These are phyloP conservation scores for Lycocerus yunnanus DNA, from an alignment of 2,888 invertebrate species.

Conservation along the genomic window DNA sequence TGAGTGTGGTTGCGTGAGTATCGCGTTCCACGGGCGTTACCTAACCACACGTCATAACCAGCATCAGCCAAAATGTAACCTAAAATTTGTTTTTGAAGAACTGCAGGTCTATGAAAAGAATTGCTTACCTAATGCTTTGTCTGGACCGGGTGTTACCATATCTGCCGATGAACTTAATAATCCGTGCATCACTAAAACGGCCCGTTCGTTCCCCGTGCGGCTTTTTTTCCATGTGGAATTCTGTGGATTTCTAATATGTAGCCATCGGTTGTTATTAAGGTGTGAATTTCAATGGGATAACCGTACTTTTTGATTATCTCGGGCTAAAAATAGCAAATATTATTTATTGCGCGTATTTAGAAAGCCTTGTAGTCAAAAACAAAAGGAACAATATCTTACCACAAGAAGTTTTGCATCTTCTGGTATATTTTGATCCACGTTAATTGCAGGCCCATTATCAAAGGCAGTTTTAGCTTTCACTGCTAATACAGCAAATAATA, in stretches of 20 bases:
- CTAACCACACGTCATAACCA: conserved; percentile 61
- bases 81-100: conserved; percentile 40
- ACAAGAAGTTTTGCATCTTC: neutral
- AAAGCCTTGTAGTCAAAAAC: too few relatives aligned
- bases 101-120: neutral
- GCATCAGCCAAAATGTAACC: conserved; percentile 56
- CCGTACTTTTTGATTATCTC: conserved; percentile 47
- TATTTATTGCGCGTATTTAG: neutral
- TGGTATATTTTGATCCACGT: neutral
- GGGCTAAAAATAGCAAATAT: conserved; percentile 36
- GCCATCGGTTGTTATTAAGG: conserved; percentile 56
- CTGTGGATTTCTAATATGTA: conserved; percentile 58
- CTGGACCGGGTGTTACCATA: conserved; percentile 58
- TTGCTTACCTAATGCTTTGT: conserved; percentile 53
- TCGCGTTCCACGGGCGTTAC: conserved; percentile 64
- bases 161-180: conserved; percentile 56
- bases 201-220: conserved; percentile 54
- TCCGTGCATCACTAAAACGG: conserved; percentile 58
- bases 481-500: neutral
- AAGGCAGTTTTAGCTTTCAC: neutral
- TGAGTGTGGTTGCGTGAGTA: conserved; percentile 60
- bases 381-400: neutral
- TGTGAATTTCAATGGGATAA: conserved; percentile 48
- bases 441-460: neutral
- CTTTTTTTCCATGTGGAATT: conserved; percentile 36